Evolutionary conservation across 2,888 invertebrate species (phyloP).

Genomic region (Drosophila dives): DNA sequence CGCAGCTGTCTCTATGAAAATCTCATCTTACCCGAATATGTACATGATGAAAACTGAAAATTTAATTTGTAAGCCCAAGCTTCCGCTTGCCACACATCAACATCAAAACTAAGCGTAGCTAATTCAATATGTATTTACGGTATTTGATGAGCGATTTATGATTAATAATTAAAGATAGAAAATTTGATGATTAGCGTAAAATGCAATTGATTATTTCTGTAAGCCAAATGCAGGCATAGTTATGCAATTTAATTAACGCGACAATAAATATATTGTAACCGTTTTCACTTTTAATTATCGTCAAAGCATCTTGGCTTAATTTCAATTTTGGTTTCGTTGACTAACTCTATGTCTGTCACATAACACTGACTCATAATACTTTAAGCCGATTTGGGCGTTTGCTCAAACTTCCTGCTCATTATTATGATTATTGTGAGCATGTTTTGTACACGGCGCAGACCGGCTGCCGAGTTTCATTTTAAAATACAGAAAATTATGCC

Average conservation of each 20-base stretch:
- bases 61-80: constrained; percentile 17
- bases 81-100: constrained; percentile 53
- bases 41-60: constrained; percentile 32
- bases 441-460: constrained; percentile 9
- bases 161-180: constrained; percentile 25
- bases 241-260: constrained; percentile 58
- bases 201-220: constrained; percentile 56
- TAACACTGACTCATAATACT: constrained; percentile 61
- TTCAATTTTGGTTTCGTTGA: constrained; percentile 46
- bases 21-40: constrained; percentile 34
- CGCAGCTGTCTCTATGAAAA: constrained; percentile 51
- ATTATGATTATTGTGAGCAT: constrained; percentile 53
- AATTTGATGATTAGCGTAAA: constrained; percentile 58
- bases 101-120: constrained; percentile 17
- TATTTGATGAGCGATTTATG: constrained; percentile 10
- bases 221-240: constrained; percentile 48
- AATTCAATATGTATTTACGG: constrained; percentile 21
- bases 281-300: constrained; percentile 70
- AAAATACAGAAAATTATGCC: constrained; percentile 49
- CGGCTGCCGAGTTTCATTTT: constrained; percentile 16
- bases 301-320: constrained; percentile 39
- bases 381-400: constrained; percentile 71
- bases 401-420: constrained; percentile 71
- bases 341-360: constrained; percentile 26
- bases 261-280: constrained; percentile 49